phyloP scores from a whole-genome alignment of 2,888 invertebrate species.

The Salticus scenicus region DNA sequence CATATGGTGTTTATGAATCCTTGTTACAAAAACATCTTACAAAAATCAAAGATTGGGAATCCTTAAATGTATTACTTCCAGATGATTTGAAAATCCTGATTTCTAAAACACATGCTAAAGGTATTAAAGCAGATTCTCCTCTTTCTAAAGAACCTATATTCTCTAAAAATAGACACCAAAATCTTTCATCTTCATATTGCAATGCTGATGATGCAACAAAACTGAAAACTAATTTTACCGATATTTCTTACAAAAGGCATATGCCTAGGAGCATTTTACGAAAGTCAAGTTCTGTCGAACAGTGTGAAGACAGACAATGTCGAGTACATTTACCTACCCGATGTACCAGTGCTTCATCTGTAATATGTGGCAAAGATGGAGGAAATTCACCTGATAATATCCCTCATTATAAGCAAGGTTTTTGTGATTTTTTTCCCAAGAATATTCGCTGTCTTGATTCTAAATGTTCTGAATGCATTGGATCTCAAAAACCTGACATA shows the following conservation, averaged over 20 bases:
- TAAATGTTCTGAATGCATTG: conserved; percentile 30
- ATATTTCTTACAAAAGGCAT: conserved; percentile 78
- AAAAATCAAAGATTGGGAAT: conserved; percentile 95
- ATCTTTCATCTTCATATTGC: conserved; percentile 42
- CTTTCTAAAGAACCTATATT: conserved; percentile 46
- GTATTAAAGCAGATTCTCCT: conserved; percentile 33
- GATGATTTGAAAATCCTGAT: conserved; percentile 79
- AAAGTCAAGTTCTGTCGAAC: conserved; percentile 77
- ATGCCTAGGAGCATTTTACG: conserved; percentile 84
- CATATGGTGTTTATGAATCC: conserved; percentile 87
- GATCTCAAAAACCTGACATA: conserved; percentile 21
- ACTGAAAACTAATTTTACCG: conserved; percentile 81
- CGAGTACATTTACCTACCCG: conserved; percentile 80
- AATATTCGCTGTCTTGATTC: conserved; percentile 16
- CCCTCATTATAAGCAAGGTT: conserved; percentile 80
- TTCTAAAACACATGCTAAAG: conserved; percentile 51
- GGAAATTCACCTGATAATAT: conserved; percentile 41
- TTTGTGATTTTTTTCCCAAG: conserved; percentile 80
- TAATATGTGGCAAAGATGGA: conserved; percentile 43
- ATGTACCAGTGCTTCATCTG: conserved; percentile 83
- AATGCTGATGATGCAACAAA: conserved; percentile 76
- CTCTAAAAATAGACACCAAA: conserved; percentile 47
- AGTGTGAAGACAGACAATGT: conserved; percentile 70
- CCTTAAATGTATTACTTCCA: conserved; percentile 90
- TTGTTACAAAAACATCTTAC: conserved; percentile 86